Percentiles rank a stretch among this genome's conserved stretches.
These are phyloP conservation scores for Gymnothorax reevesii DNA, from an alignment of 2,797 vertebrate genomes.

Conservation along the genomic window DNA sequence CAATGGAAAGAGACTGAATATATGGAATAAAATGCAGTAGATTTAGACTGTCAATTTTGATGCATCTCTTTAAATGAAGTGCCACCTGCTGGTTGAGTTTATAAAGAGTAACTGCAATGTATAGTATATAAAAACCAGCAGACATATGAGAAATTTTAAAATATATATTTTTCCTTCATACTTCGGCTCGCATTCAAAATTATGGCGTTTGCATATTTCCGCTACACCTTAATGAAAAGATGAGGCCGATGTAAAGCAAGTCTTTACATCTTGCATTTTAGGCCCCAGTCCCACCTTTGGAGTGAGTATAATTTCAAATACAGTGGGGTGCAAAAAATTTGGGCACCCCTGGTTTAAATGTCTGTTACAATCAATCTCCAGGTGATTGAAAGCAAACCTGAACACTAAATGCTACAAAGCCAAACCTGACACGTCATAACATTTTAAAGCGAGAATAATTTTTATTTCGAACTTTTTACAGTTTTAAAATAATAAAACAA, in stretches of 20 bases:
- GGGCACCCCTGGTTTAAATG: too few relatives aligned
- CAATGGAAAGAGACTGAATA: background rate
- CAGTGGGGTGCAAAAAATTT: too few relatives aligned
- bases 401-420: too few relatives aligned
- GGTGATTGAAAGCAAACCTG: too few relatives aligned
- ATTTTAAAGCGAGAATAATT: too few relatives aligned
- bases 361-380: too few relatives aligned
- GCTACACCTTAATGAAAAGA: background rate
- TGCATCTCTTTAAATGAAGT: constrained; percentile 28
- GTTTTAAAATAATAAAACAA: too few relatives aligned
- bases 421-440: too few relatives aligned
- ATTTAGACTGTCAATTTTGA: background rate
- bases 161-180: background rate
- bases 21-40: background rate
- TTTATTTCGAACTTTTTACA: too few relatives aligned
- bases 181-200: background rate
- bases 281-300: background rate
- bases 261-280: background rate
- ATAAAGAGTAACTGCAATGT: constrained; percentile 12
- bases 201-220: background rate
- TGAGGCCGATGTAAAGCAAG: background rate
- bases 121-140: background rate
- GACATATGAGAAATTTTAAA: background rate
- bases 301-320: background rate
- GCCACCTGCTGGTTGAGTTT: constrained; percentile 31